Percentiles rank a stretch among this genome's conserved stretches.
phyloP scores from a whole-genome alignment of 2,113 vertebrate genomes.

The Ailurus styani region DNA sequence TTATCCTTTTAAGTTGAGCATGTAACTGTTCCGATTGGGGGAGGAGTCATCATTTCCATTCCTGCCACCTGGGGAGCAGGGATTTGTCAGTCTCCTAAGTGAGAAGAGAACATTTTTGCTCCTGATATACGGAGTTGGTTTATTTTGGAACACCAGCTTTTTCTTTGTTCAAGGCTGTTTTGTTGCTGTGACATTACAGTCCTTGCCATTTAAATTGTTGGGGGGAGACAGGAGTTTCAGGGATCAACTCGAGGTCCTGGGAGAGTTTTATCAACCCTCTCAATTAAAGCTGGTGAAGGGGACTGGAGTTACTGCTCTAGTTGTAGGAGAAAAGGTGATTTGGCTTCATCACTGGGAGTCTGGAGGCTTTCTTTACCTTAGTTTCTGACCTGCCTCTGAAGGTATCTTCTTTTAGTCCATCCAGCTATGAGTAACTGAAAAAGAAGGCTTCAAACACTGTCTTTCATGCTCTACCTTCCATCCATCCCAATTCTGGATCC shows the following conservation, averaged over 20 bases:
- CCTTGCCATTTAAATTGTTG: neutral
- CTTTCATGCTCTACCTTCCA: neutral
- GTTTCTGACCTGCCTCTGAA: neutral
- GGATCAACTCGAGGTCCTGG: too few species aligned
- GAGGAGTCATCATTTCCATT: neutral
- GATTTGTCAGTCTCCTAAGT: neutral
- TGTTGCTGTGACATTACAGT: neutral
- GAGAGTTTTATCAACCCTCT: neutral
- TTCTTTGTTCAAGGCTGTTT: neutral
- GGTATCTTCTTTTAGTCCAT: neutral
- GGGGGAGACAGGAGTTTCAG: neutral
- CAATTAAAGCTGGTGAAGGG: neutral
- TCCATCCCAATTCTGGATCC: neutral
- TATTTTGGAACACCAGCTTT: neutral
- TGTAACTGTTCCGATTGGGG: neutral
- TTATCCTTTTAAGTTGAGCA: neutral
- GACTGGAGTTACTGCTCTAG: neutral
- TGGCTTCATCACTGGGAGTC: too few species aligned
- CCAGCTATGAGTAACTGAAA: neutral
- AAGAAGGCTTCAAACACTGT: neutral
- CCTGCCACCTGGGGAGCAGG: neutral
- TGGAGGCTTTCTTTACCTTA: neutral
- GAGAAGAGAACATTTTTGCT: neutral
- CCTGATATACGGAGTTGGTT: rapidly evolving
- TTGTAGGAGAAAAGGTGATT: neutral